Evolutionary conservation across 2,888 invertebrate genomes (phyloP), one percentile per base, ranked within the genome.

Genomic region (Busseola fusca): DNA sequence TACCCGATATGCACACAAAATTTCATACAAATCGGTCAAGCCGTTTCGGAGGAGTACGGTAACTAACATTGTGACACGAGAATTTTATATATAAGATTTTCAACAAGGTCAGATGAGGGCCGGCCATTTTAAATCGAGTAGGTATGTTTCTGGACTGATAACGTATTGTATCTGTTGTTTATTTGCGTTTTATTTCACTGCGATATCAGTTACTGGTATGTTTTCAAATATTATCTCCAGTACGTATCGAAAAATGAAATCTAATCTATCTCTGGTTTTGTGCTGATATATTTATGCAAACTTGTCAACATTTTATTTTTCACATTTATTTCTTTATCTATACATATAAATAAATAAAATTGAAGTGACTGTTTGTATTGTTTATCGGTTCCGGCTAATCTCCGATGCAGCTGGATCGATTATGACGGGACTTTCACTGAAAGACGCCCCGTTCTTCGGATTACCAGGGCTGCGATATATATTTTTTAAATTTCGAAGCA

Each of bases 231-330:
- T 67, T 81, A 81, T 81, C 81, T 70, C 42, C 34, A 16, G 27
- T 66, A 18, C 9, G 21, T 73, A 74, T 57, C 76, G 78, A 80
- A 80, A 80, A 78, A n/a, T n/a, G n/a, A 60, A 48, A 14, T 80
- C 21, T 70, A 70, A 76, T 76, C 76, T 37, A 25, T 45, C 3
- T 18, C n/a, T 76, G 58, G n/a, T 59, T 54, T 40, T 59, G 52
- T 45, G 21, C 25, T 52, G 69, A 76, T 30, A 30, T 52, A 16
- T 66, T 3, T 48, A 37, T 58, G 27, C 7, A 42, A 42, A 75
- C 42, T 27, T 18, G 30, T 0, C 27, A n/a, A 3, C 42, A 34
- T 2, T 3, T 4, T 50, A 21, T 25, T 58, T 21, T 64, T 34
- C 34, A 34, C 0, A 40, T 25, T 54, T 56, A 21, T 7, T 6